Percentiles rank a stretch among this genome's conserved stretches.
phyloP scores from a whole-genome alignment of 2,113 vertebrate species.

The Noctilio leporinus region DNA sequence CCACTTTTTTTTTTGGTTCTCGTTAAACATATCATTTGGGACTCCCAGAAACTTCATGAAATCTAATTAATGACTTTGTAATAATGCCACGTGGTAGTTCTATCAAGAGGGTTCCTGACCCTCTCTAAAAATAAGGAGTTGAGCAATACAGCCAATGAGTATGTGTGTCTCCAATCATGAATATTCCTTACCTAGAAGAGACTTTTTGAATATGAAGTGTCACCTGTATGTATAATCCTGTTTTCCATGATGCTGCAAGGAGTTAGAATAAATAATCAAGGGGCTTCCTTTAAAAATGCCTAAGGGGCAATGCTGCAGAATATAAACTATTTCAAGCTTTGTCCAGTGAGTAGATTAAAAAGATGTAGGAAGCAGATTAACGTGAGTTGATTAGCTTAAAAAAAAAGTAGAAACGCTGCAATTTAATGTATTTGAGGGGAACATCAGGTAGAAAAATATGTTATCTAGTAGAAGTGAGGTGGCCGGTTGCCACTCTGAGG shows the following conservation, averaged over 20 bases:
- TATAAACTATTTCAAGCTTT: slow-evolving; percentile 55
- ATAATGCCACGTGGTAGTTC: background rate
- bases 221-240: background rate
- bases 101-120: background rate
- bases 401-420: background rate
- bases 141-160: background rate
- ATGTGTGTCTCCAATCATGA: background rate
- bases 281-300: background rate
- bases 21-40: slow-evolving; percentile 38
- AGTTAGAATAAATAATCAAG: slow-evolving; percentile 21
- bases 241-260: background rate
- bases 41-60: background rate
- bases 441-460: slow-evolving; percentile 47
- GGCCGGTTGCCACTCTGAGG: slow-evolving; percentile 33
- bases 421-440: background rate
- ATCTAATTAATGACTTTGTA: slow-evolving; percentile 1
- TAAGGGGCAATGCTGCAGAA: slow-evolving; percentile 27
- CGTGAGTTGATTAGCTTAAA: background rate
- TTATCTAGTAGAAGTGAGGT: slow-evolving; percentile 28
- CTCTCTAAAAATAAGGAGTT: slow-evolving; percentile 7
- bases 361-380: slow-evolving; percentile 33
- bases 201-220: slow-evolving; percentile 16
- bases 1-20: background rate
- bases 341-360: slow-evolving; percentile 41
- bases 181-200: background rate